These are phyloP conservation scores for Gobius niger DNA, from an alignment of 2,113 vertebrate genomes.

Conservation along the genomic window DNA sequence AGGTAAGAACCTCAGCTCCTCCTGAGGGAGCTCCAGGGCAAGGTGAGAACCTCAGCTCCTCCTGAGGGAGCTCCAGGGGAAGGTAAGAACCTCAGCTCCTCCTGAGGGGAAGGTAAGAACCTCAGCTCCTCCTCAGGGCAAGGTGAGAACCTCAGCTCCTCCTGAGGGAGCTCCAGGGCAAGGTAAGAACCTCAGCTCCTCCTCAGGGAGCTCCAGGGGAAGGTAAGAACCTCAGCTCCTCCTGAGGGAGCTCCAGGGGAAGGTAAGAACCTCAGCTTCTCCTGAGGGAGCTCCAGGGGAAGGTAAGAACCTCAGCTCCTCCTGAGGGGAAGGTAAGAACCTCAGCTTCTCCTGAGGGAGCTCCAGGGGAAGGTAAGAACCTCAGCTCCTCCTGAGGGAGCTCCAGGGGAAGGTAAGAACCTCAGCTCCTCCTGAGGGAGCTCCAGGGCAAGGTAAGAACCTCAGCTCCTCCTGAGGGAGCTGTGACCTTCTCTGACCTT, in stretches of 20 bases:
- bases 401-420: too few relatives aligned
- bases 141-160: slow-evolving; percentile 91
- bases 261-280: slow-evolving; percentile 74
- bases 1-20: too few relatives aligned
- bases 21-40: slow-evolving; percentile 70
- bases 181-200: too few relatives aligned
- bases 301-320: background rate
- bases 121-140: slow-evolving; percentile 55
- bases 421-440: too few relatives aligned
- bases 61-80: background rate
- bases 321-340: too few relatives aligned
- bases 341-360: too few relatives aligned
- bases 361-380: too few relatives aligned
- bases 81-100: background rate
- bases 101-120: too few relatives aligned
- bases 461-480: too few relatives aligned
- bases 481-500: background rate
- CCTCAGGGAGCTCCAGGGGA: slow-evolving; percentile 70
- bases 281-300: background rate
- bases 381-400: too few relatives aligned
- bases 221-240: slow-evolving; percentile 74
- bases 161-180: slow-evolving; percentile 83
- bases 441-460: background rate
- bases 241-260: slow-evolving; percentile 70
- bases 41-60: slow-evolving; percentile 74